Evolutionary conservation across 1,140 invertebrate species (phyloP), one percentile per base, ranked within the genome.

Genomic region (Drosophila sucinea): DNA sequence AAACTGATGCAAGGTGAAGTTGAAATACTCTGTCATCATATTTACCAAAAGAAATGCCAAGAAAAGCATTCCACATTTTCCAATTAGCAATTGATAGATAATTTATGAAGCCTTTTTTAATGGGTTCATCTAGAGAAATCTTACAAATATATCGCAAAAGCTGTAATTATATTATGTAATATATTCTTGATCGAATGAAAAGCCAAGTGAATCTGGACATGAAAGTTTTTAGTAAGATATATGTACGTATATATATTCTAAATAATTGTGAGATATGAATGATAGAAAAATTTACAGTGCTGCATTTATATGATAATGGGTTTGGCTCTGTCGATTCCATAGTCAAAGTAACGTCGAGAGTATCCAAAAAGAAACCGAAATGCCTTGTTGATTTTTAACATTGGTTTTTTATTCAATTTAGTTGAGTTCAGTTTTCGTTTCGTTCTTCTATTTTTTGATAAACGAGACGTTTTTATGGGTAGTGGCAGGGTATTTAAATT

Each of bases 381-480:
- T 7, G 8, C 3, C 5, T 51, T 10, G 5, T n/a, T 38, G 35
- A 38, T 11, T 56, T 11, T 56, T 32, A 27, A 1, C 23, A 11
- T 55, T 11, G 29, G 8, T n/a, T 55, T n/a, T 29, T 29, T 41
- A 2, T 47, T 4, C 2, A 23, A 55, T 55, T 32, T 11, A 33
- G 1, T 57, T 33, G 23, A 51, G 27, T 30, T 30, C 1, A n/a
- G 54, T 10, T 54, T 54, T 54, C 1, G 3, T 10, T 11, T 4
- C 7, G 6, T 25, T 54, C 2, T 54, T 54, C 27, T 8, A 17
- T 17, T n/a, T 56, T 56, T n/a, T 32, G 32, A 58, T 58, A 58
- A 58, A 27, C 56, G 57, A 23, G 41, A 68, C 58, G 25, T 57
- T 70, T 69, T 56, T 33, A 56, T 69, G 11, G 23, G 8, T 62